Evolutionary conservation across 2,113 vertebrate species (phyloP), one percentile per base, ranked within the genome.

Genomic region (Tragelaphus buxtoni): DNA sequence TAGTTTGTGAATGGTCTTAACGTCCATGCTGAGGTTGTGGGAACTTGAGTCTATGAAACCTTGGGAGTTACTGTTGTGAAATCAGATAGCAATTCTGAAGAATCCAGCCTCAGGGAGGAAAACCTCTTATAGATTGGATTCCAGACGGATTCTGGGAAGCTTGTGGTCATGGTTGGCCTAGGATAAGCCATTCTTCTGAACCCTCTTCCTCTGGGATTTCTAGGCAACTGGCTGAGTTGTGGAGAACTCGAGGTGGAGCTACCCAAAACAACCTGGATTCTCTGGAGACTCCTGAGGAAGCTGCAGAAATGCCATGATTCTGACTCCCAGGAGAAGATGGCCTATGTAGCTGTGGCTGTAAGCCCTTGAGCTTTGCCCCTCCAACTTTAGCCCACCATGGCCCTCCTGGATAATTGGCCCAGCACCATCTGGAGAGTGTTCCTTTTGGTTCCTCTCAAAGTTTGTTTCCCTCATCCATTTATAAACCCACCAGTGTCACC

Each of bases 291-390:
- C 61, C 91, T 98, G 89, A 90, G 88, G 60, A 98, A 90, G 91
- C 96, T 98, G 35, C 98, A 98, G 94, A 98, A 95, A 61, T 94
- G 93, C 93, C 98, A 98, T 42, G 86, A 9, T 22, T 28, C 22
- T 12, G 45, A 89, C 63, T 1, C 14, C 20, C 81, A 93, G 26
- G 93, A 94, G 60, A 98, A 97, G 97, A 98, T 98, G 97, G 63
- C 94, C 72, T 97, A 97, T 1, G 14, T 93, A 63, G 97, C 97
- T 69, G 93, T 97, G 24, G 91, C 97, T 72, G 97, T 98, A 97
- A 98, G 97, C 32, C 53, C 2, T 3, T 18, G 26, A 45, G 10
- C 81, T 32, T 26, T 88, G 74, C 18, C 80, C 42, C 24, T 63
- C 30, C 30, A 30, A 4, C 49, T 24, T 55, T 63, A 61, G 45